Evolutionary conservation across 1,140 invertebrate genomes (phyloP).

Genomic region (Theocolax elegans): DNA sequence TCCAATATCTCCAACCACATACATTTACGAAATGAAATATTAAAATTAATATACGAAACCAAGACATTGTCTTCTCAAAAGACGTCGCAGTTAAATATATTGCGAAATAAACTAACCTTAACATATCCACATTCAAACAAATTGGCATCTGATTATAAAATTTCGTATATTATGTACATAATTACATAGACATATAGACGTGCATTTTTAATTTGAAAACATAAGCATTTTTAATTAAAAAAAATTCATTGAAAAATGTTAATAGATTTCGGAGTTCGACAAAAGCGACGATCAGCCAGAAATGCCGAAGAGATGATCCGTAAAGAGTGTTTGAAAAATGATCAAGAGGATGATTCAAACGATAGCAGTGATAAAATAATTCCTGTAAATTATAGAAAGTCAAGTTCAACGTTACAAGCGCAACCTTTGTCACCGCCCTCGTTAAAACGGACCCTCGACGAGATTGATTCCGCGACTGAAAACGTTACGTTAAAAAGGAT

Average conservation of each 20-base stretch:
- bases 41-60: too few species aligned
- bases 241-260: conserved; percentile 14
- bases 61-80: too few species aligned
- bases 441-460: conserved; percentile 51
- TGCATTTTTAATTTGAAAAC: too few species aligned
- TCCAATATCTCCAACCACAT: too few species aligned
- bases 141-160: too few species aligned
- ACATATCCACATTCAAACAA: too few species aligned
- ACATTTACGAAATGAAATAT: too few species aligned
- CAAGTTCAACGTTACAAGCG: conserved; percentile 33
- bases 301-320: conserved; percentile 58
- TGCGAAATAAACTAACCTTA: too few species aligned
- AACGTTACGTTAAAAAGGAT: conserved; percentile 46
- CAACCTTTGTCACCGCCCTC: conserved; percentile 47
- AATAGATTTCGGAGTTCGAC: conserved; percentile 47
- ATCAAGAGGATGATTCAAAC: conserved; percentile 50
- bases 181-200: too few species aligned
- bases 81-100: too few species aligned
- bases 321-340: conserved; percentile 50
- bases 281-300: conserved; percentile 54
- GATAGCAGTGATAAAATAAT: conserved; percentile 47
- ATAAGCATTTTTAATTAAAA: not conserved
- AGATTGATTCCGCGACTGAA: conserved; percentile 41
- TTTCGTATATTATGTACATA: too few species aligned
- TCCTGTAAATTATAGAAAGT: conserved; percentile 46